A percentile compares a stretch with the other conserved stretches of the same genome.
Conservation (phyloP, 2,888 invertebrate species). For the Andrena camellia region DNA sequence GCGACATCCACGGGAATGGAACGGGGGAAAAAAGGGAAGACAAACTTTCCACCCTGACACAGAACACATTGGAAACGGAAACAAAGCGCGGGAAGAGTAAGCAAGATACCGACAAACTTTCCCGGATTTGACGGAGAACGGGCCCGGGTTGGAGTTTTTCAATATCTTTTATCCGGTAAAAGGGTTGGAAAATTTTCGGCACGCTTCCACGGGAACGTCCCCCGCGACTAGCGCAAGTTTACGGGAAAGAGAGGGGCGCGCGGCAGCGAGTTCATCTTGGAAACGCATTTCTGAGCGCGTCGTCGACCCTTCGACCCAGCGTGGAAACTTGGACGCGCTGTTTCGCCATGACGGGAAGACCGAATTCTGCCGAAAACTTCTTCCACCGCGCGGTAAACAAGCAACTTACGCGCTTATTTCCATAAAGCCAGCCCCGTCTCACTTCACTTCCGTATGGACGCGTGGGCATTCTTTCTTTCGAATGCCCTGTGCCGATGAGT, state of each 20-base stretch:
- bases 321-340: constrained; percentile 65
- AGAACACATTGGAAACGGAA: constrained; percentile 50
- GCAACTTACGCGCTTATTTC: constrained; percentile 68
- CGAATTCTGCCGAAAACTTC: constrained; percentile 69
- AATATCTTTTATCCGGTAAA: constrained; percentile 54
- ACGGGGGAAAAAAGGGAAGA: not conserved
- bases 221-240: constrained; percentile 32
- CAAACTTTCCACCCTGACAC: constrained; percentile 39
- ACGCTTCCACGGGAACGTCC: constrained; percentile 1
- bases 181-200: constrained; percentile 56
- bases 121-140: constrained; percentile 31
- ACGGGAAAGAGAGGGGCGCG: not conserved
- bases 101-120: constrained; percentile 40
- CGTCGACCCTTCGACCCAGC: constrained; percentile 63
- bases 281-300: constrained; percentile 68
- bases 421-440: constrained; percentile 66
- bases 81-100: constrained; percentile 41
- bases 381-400: constrained; percentile 54
- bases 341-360: constrained; percentile 46
- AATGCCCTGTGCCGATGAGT: not conserved
- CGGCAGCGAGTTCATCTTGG: constrained; percentile 63
- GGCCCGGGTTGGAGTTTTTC: constrained; percentile 34
- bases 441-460: constrained; percentile 56
- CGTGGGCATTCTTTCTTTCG: no score
- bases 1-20: not conserved